Evolutionary conservation across 2,888 invertebrate species (phyloP).

Genomic region (Drosophila demipolita): DNA sequence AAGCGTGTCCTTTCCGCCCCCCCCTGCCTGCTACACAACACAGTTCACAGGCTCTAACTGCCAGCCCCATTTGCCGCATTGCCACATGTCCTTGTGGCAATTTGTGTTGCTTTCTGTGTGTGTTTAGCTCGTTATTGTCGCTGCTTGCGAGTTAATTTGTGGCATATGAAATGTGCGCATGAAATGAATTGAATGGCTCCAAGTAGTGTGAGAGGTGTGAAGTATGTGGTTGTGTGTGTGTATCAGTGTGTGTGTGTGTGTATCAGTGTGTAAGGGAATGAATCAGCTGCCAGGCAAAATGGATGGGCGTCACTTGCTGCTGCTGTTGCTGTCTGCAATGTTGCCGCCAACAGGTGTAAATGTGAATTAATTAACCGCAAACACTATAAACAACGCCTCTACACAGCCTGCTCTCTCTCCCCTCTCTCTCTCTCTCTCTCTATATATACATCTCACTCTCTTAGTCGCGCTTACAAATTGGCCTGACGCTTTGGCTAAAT

Average conservation of each 20-base stretch:
- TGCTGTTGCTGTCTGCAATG: slow-evolving; percentile 47
- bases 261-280: slow-evolving; percentile 13
- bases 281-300: slow-evolving; percentile 32
- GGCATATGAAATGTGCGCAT: slow-evolving; percentile 71
- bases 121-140: slow-evolving; percentile 58
- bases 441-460: slow-evolving; percentile 2
- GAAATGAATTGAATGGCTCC: slow-evolving; percentile 58
- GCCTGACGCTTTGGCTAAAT: slow-evolving; percentile 68
- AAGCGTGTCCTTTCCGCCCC: slow-evolving; percentile 18
- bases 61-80: slow-evolving; percentile 9
- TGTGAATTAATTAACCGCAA: slow-evolving; percentile 85
- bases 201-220: slow-evolving; percentile 39
- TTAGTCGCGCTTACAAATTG: slow-evolving; percentile 63
- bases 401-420: not conserved
- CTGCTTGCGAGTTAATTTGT: slow-evolving; percentile 75
- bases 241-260: slow-evolving; percentile 18
- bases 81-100: slow-evolving; percentile 44
- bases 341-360: slow-evolving; percentile 83
- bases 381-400: slow-evolving; percentile 82
- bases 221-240: slow-evolving; percentile 25
- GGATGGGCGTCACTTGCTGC: slow-evolving; percentile 41
- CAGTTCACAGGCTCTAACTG: not conserved
- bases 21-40: not conserved
- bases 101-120: slow-evolving; percentile 32
- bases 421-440: slow-evolving; percentile 6